These are phyloP conservation scores for Zaprionus ornatus DNA, from an alignment of 1,140 invertebrate genomes.

Conservation along the genomic window DNA sequence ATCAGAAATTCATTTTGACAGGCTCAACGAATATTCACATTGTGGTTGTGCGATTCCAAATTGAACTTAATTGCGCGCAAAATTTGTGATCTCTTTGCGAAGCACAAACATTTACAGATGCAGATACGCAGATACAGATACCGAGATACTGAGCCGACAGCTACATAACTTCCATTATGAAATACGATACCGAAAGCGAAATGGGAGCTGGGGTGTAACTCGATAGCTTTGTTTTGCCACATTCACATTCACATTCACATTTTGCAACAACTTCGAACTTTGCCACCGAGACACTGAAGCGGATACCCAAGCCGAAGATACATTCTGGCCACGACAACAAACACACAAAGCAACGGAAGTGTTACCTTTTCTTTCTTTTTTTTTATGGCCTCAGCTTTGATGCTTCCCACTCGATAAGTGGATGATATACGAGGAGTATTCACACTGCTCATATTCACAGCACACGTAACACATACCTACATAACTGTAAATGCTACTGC, in stretches of 20 bases:
- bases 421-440: conserved; percentile 40
- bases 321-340: background rate
- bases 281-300: background rate
- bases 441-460: background rate
- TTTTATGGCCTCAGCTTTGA: conserved; percentile 38
- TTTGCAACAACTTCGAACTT: background rate
- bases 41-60: conserved; percentile 41
- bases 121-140: conserved; percentile 17
- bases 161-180: conserved; percentile 22
- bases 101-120: conserved; percentile 9
- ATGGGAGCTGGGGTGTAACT: conserved; percentile 31
- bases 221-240: conserved; percentile 29
- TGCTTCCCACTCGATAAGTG: conserved; percentile 50
- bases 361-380: conserved; percentile 32
- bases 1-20: conserved; percentile 49
- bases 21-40: conserved; percentile 44
- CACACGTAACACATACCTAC: background rate
- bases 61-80: conserved; percentile 52
- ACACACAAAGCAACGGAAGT: conserved; percentile 48
- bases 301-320: conserved; percentile 3
- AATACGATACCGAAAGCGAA: conserved; percentile 36
- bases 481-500: conserved; percentile 1
- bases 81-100: conserved; percentile 31
- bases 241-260: conserved; percentile 14
- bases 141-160: conserved; percentile 1